Base-by-base conservation (phyloP, 2,797 vertebrate species). In the Tokudaia tokunoshimensis region DNA sequence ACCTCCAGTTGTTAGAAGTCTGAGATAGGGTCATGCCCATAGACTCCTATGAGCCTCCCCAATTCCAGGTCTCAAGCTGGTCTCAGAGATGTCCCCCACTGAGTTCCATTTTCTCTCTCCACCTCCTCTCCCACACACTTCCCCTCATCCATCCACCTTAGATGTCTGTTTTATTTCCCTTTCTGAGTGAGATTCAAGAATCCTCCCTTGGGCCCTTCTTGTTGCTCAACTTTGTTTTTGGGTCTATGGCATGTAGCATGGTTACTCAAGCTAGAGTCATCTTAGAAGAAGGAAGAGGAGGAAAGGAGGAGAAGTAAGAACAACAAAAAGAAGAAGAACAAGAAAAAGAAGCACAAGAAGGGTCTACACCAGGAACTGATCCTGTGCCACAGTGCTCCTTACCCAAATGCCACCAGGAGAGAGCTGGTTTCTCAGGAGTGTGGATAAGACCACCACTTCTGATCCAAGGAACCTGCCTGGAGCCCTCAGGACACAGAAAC, bases 251-350 rank as follows among this genome's bases (percentile, higher is more conserved):
- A 67, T 70, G 67, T 70, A 70, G 34, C 67, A n/a, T 70, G 67
- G 15, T 70, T 70, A 70, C 2, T 47, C 17, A 65, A 65, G 3
- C 17, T 84, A 65, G 61, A 65, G 61, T 65, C 26, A 12, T 47
- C 61, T 47, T 34, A 29, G 41, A 65, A 84, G 7, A 61, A 59
- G 15, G 6, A 29, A 9, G 29, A 34, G 34, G 34, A n/a, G 6
- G 31, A 34, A 14, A 34, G 14, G 13, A 34, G 7, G 2, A 24
- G 6, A 0, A 15, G 12, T 0, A 34, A 15, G 31, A 15, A 67
- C 13, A 15, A 34, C 3, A 3, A 67, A 5, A 15, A 31, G 11
- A 13, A 31, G 29, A 5, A 65, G 63, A 5, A 59, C 6, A 29
- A 29, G 9, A 63, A 26, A 2, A 65, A 12, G 26, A 13, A 65